These are phyloP conservation scores for Protosalanx chinensis DNA, from an alignment of 2,797 vertebrate genomes.

Conservation along the genomic window DNA sequence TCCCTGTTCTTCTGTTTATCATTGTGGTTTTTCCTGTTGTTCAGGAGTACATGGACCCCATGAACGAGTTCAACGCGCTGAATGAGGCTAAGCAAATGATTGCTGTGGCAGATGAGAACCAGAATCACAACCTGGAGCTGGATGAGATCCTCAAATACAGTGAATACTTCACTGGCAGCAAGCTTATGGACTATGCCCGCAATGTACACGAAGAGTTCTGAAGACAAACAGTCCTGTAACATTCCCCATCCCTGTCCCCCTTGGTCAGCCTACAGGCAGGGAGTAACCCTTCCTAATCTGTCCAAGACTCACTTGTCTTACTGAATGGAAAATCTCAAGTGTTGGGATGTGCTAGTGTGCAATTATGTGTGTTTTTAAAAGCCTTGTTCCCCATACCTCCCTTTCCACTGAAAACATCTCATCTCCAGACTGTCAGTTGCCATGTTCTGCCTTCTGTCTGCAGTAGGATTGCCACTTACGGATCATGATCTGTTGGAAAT, in stretches of 20 bases:
- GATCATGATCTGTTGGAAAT: conserved; percentile 19
- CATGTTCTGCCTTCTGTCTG: conserved; percentile 36
- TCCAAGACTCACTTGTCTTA: conserved; percentile 31
- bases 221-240: conserved; percentile 35
- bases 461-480: conserved; percentile 26
- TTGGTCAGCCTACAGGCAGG: background rate
- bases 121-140: conserved; percentile 87
- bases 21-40: background rate
- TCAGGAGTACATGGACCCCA: conserved; percentile 97
- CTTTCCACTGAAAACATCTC: conserved; percentile 35
- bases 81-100: conserved; percentile 99
- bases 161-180: conserved; percentile 98
- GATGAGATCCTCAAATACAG: conserved; percentile 98
- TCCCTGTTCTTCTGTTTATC: background rate
- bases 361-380: conserved; percentile 41
- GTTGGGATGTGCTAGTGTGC: conserved; percentile 41
- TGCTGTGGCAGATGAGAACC: conserved; percentile 95
- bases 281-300: conserved; percentile 12
- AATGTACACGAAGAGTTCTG: conserved; percentile 97
- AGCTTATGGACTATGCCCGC: conserved; percentile 96
- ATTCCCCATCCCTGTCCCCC: background rate
- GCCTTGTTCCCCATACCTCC: conserved; percentile 21
- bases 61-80: conserved; percentile 94
- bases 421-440: conserved; percentile 25
- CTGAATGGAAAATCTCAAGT: background rate